Base-by-base conservation (phyloP, 1,140 invertebrate genomes). In the Drosophila dunni region DNA sequence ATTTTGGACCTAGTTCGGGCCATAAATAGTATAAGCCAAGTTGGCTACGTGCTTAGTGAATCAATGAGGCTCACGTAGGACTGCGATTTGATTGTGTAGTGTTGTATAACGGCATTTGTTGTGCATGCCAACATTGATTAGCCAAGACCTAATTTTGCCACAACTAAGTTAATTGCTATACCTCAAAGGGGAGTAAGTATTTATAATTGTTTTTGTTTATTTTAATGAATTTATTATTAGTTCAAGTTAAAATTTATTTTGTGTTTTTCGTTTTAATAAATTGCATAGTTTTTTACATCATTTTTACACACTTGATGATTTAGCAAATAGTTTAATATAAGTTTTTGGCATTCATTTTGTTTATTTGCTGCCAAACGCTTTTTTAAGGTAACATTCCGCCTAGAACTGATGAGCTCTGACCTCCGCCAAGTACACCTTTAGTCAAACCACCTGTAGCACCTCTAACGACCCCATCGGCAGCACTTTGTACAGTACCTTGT, bases 11-110 rank as follows among this genome's bases (percentile, higher is more conserved):
- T 29, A 29, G 6, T 9, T 36, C n/a, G 17, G 17, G 24, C 33
- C 38, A 42, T 72, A 72, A 72, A 72, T 66, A 72, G 63, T 9
- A 29, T 42, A 40, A 46, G 36, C 17, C 24, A 11, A 10, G n/a
- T 1, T 33, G 13, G 3, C 44, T 58, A 72, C 69, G 69, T 72
- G 69, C 69, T n/a, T 1, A 13, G 10, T 17, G 10, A 45, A 0
- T 4, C 7, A 20, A 2, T 5, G 6, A 2, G 15, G 24, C n/a
- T 8, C 69, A 72, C 69, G 69, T 67, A 67, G 63, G 33, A 51
- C 4, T 13, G 40, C 50, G 58, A 62, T 62, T 63, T 29, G n/a
- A 3, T 29, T 9, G 5, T 33, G 0, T 6, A 33, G 42, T 56
- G 51, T 57, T 71, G 33, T 20, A 64, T 13, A 64, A 64, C 13